Percentiles rank a stretch among this genome's conserved stretches.
These are phyloP conservation scores for Muntiacus muntjak DNA, from an alignment of 2,113 vertebrate species.

Conservation along the genomic window DNA sequence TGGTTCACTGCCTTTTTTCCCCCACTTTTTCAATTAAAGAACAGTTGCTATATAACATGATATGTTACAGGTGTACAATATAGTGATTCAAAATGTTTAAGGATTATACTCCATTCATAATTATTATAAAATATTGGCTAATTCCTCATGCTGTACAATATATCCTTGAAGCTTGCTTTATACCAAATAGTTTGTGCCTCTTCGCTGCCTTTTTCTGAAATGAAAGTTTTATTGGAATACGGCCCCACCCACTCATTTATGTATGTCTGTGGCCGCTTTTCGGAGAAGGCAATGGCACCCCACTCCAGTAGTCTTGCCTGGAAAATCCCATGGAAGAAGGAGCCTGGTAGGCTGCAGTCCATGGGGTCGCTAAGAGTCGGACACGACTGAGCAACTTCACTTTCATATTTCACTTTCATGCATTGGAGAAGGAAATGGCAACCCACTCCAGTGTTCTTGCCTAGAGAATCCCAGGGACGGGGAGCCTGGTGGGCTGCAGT, in stretches of 20 bases:
- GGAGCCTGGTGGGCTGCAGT: too few relatives aligned
- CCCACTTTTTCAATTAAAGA: background rate
- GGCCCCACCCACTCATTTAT: background rate
- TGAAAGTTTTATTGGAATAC: background rate
- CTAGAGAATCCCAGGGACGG: accelerated
- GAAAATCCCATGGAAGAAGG: too few relatives aligned
- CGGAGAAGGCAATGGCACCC: too few relatives aligned
- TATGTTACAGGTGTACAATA: background rate
- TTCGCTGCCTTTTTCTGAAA: background rate
- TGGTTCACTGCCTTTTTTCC: background rate
- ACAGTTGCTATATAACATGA: background rate
- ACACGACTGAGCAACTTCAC: background rate
- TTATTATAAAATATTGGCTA: background rate
- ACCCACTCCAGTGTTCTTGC: too few relatives aligned
- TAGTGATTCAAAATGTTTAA: background rate
- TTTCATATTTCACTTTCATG: too few relatives aligned
- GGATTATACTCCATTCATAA: background rate
- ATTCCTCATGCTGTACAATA: background rate
- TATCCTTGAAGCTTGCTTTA: background rate
- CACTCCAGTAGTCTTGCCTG: too few relatives aligned
- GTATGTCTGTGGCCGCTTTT: background rate
- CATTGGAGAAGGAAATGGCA: too few relatives aligned
- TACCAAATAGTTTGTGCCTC: background rate
- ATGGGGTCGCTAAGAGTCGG: too few relatives aligned
- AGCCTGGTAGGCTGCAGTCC: too few relatives aligned